Conservation (phyloP, 2,113 vertebrate species). For the Tupaia tana region DNA sequence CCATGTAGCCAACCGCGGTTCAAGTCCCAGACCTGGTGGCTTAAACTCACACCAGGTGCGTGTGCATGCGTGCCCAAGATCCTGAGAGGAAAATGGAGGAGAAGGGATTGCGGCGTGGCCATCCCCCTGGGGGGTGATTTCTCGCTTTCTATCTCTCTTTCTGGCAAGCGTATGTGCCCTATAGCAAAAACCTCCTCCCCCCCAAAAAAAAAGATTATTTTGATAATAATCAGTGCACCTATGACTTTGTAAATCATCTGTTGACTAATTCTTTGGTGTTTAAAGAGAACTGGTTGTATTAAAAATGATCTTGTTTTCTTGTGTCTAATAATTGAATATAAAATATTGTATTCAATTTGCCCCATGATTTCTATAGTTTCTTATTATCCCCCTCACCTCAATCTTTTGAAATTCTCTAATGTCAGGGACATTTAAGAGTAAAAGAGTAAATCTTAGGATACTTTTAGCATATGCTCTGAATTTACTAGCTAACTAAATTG, state of each 20-base stretch:
- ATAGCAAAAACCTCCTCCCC: too few species aligned
- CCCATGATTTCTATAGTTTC: not conserved
- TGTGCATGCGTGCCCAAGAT: too few species aligned
- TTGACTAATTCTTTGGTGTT: not conserved
- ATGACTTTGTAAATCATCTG: conserved; percentile 28
- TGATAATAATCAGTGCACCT: not conserved
- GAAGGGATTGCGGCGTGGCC: too few species aligned
- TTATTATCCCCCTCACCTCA: not conserved
- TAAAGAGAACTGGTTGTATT: conserved; percentile 15
- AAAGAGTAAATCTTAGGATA: conserved; percentile 42
- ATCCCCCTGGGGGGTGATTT: too few species aligned
- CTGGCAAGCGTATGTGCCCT: too few species aligned
- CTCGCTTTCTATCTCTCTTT: too few species aligned
- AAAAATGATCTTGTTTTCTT: conserved; percentile 13
- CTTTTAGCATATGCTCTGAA: conserved; percentile 34
- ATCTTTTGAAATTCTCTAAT: conserved; percentile 43
- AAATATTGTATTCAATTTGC: conserved; percentile 45
- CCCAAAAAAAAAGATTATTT: conserved; percentile 31
- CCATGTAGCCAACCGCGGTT: too few species aligned
- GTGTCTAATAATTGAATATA: conserved; percentile 11
- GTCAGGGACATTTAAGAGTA: not conserved
- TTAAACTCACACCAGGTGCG: too few species aligned
- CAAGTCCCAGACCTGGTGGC: too few species aligned
- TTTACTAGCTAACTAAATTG: conserved; percentile 18
- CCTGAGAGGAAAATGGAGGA: too few species aligned